Base-by-base conservation (phyloP, 2,113 vertebrate genomes). In the Nothocercus nigrocapillus region DNA sequence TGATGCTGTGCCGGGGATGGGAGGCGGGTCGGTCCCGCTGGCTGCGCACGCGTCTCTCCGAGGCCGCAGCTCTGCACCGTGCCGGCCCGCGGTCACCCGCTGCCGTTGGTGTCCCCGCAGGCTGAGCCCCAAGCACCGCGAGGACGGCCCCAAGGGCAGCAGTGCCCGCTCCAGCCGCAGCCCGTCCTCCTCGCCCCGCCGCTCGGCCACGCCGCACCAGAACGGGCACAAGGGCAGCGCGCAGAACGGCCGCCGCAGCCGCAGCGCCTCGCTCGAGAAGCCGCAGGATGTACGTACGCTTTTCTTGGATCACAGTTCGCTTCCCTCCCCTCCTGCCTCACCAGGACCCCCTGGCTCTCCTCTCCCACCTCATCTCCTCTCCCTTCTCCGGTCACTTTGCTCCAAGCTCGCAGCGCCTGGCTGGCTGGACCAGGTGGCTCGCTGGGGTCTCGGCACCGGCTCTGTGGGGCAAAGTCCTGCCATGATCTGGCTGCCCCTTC, bases 261-360 rank as follows among this genome's bases (percentile, higher is more conserved):
- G 98, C 94, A 97, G 98, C 85, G 53, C 93, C 90, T 96, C 97
- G 32, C 97, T 97, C 81, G 98, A 98, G 88, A 99, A 98, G 97
- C 98, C 97, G 93, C 97, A 98, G 96, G 98, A 99, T 99, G 99
- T 99, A 99, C 97, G 99, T 99, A 98, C 82, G 98, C 98, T 98
- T 97, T 94, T 98, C 98, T 98, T 96, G 94, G 94, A 94, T 62
- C 88, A 96, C 79, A 63, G 30, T 97, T 97, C 83, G 30, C 88
- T 90, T 72, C 68, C 49, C 59, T 45, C 58, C 47, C 53, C 30
- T 67, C 74, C 89, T 94, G 80, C 92, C 80, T 95, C 59, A 7
- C 18, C 77, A 82, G 84, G 94, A 85, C 3, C 79, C 34, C 85
- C 16, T 3, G 3, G 49, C 68, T 94, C 88, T 89, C 92, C 85